These are phyloP conservation scores for Sycophaga agraensis DNA, from an alignment of 1,140 invertebrate genomes.

Conservation along the genomic window DNA sequence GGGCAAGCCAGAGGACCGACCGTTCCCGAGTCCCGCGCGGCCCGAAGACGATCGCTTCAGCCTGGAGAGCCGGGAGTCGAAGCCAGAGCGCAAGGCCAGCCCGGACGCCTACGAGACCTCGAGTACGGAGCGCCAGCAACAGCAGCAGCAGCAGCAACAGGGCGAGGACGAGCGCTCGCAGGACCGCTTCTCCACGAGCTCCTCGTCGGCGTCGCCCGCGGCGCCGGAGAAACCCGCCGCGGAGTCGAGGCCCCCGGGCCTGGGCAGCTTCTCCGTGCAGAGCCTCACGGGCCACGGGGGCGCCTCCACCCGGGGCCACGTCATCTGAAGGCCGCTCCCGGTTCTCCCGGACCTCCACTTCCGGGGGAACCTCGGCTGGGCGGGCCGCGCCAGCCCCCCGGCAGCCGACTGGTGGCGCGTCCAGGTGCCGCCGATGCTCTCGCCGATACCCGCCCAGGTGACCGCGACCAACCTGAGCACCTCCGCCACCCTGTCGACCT, in stretches of 20 bases:
- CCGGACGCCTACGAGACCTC: constrained; percentile 30
- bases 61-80: constrained; percentile 37
- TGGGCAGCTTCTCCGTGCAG: constrained; percentile 51
- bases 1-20: constrained; percentile 43
- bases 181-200: constrained; percentile 44
- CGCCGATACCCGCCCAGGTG: constrained; percentile 41
- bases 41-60: constrained; percentile 43
- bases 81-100: constrained; percentile 37
- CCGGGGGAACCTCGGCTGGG: constrained; percentile 55
- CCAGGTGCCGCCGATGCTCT: constrained; percentile 48
- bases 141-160: background rate
- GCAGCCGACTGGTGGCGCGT: constrained; percentile 52
- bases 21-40: constrained; percentile 42
- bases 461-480: constrained; percentile 39
- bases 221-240: no score
- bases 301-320: constrained; percentile 55
- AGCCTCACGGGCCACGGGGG: constrained; percentile 48
- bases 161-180: constrained; percentile 40
- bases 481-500: constrained; percentile 23
- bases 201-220: constrained; percentile 33
- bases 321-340: constrained; percentile 81
- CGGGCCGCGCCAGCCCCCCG: constrained; percentile 35
- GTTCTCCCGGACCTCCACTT: constrained; percentile 67
- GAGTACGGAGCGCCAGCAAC: constrained; percentile 36
- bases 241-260: constrained; percentile 16